Percentiles rank a stretch among this genome's conserved stretches.
phyloP scores from a whole-genome alignment of 2,797 vertebrate genomes.

The Bradypus variegatus region DNA sequence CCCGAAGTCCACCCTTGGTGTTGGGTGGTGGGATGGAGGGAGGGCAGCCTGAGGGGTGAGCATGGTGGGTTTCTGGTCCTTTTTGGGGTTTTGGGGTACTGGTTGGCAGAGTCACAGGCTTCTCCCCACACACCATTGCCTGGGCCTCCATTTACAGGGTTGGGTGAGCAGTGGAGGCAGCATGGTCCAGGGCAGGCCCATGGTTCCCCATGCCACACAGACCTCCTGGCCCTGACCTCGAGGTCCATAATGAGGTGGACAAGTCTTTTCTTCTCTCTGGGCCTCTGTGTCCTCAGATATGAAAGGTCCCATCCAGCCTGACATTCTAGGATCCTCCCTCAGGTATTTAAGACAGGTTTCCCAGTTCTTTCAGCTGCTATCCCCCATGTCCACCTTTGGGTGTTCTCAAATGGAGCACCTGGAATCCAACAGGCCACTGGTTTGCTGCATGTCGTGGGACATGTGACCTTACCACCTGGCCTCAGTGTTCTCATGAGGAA shows the following conservation, averaged over 20 bases:
- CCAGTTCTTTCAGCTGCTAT: background rate
- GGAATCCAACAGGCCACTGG: background rate
- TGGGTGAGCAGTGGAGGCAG: background rate
- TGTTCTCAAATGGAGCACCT: background rate
- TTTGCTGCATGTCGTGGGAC: background rate
- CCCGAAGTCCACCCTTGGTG: background rate
- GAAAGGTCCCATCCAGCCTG: background rate
- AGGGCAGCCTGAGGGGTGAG: background rate
- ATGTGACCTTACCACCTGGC: background rate
- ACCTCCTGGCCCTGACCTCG: too few relatives aligned
- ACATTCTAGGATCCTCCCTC: background rate
- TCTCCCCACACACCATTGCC: background rate
- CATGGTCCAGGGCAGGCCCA: fast-evolving
- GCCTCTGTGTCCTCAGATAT: background rate
- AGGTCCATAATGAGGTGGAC: fast-evolving
- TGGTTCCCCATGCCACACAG: fast-evolving
- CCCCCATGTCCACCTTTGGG: background rate
- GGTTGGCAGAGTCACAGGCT: background rate
- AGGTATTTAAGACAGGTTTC: background rate
- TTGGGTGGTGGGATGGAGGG: background rate
- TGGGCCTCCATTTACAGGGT: background rate
- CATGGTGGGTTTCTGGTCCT: background rate
- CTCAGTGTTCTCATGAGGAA: background rate
- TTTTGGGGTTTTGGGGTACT: background rate
- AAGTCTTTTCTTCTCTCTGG: background rate